Conservation (phyloP, 2,797 vertebrate species). For the Nothura maculosa region DNA sequence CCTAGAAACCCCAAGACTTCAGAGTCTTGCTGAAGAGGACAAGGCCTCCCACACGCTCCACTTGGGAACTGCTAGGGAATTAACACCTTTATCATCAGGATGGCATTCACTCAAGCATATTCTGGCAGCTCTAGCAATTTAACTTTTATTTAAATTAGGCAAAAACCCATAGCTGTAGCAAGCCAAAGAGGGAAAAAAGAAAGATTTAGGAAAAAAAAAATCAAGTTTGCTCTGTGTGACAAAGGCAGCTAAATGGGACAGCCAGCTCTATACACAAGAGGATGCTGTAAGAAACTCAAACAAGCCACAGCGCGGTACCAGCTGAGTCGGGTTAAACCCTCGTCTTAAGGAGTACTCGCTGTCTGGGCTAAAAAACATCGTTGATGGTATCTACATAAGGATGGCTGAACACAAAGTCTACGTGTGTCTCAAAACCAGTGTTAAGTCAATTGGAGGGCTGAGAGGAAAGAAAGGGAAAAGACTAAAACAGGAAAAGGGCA, state of each 20-base stretch:
- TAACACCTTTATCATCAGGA: constrained; percentile 45
- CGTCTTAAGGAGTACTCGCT: constrained; percentile 39
- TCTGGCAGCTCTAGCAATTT: constrained; percentile 32
- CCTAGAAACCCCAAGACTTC: constrained; percentile 43
- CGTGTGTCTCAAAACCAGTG: constrained; percentile 82
- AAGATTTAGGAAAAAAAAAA: background rate
- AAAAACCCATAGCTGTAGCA: constrained; percentile 56
- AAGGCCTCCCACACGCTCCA: constrained; percentile 10
- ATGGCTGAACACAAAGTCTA: constrained; percentile 72
- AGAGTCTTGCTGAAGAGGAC: background rate
- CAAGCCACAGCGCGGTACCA: constrained; percentile 22
- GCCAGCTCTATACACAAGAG: constrained; percentile 18
- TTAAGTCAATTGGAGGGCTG: constrained; percentile 67
- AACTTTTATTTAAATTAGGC: constrained; percentile 54
- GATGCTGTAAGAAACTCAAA: constrained; percentile 52
- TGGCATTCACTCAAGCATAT: constrained; percentile 28
- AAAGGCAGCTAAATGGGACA: constrained; percentile 33
- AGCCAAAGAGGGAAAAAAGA: constrained; percentile 23
- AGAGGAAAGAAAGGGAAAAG: constrained; percentile 66
- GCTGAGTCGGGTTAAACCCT: constrained; percentile 39
- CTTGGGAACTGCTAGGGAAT: constrained; percentile 24
- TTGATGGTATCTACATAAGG: constrained; percentile 51
- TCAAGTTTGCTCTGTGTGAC: background rate
- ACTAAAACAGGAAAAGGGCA: constrained; percentile 31
- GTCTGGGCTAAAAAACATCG: constrained; percentile 41